Conservation (phyloP, 1,140 invertebrate species). For the Oncopodura yosiiana region DNA sequence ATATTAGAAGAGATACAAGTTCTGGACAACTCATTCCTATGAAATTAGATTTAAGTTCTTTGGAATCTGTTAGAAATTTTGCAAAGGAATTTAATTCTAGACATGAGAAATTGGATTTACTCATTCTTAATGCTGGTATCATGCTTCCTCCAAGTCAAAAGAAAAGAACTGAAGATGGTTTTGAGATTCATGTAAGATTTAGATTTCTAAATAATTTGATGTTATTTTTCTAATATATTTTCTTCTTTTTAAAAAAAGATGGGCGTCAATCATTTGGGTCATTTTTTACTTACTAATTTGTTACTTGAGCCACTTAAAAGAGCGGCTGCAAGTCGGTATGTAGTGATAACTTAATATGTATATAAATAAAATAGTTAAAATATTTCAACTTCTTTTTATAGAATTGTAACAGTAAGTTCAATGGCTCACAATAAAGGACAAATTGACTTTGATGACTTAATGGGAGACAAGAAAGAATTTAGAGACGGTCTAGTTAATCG, state of each 20-base stretch:
- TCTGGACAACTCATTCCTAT: conserved; percentile 44
- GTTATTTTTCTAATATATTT: too few species aligned
- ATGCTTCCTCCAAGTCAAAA: conserved; percentile 45
- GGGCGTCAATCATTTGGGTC: conserved; percentile 16
- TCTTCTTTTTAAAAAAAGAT: too few species aligned
- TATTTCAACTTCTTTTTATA: background rate
- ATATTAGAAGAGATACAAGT: conserved; percentile 45
- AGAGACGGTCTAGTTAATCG: conserved; percentile 18
- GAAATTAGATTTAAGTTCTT: conserved; percentile 38
- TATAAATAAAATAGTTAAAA: background rate
- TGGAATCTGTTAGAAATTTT: conserved; percentile 47
- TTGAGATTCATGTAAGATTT: conserved; percentile 76
- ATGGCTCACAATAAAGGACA: conserved; percentile 50
- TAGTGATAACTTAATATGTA: background rate
- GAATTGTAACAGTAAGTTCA: conserved; percentile 50
- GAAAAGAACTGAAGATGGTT: conserved; percentile 61
- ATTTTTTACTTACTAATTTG: conserved; percentile 58
- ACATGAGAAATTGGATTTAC: conserved; percentile 54
- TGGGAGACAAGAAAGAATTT: conserved; percentile 46
- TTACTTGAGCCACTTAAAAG: conserved; percentile 57
- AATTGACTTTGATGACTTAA: conserved; percentile 63
- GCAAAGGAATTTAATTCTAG: conserved; percentile 48
- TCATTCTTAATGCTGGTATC: conserved; percentile 68
- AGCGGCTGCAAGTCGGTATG: conserved; percentile 51
- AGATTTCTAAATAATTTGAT: too few species aligned